Conservation (phyloP, 2,797 vertebrate genomes). For the Danio jaintianensis region DNA sequence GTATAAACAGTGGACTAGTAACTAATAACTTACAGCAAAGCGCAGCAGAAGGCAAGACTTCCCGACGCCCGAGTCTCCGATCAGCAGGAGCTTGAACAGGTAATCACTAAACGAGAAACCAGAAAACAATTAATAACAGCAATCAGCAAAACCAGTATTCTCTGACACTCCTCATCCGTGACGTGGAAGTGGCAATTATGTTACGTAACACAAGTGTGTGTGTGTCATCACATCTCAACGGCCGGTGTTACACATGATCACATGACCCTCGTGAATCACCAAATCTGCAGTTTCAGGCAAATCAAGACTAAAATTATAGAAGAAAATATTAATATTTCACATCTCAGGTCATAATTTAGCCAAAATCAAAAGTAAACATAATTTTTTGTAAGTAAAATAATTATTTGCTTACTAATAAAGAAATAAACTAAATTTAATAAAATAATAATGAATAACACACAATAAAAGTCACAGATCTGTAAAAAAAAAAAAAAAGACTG, state of each 20-base stretch:
- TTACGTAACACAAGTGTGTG: neutral
- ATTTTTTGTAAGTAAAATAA: too few species aligned
- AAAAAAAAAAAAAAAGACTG: too few species aligned
- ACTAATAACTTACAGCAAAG: constrained; percentile 92
- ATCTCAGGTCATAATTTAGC: too few species aligned
- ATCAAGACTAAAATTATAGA: too few species aligned
- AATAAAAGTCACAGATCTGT: too few species aligned
- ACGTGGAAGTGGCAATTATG: neutral
- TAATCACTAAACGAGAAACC: constrained; percentile 85
- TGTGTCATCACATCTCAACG: neutral
- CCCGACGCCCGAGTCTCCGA: constrained; percentile 96
- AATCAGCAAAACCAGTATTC: neutral
- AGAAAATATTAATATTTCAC: too few species aligned
- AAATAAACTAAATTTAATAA: too few species aligned
- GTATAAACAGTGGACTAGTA: neutral
- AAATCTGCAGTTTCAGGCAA: too few species aligned
- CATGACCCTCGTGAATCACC: neutral
- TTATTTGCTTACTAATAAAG: too few species aligned
- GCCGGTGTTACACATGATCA: neutral
- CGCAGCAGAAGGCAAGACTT: constrained; percentile 98
- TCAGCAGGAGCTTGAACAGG: constrained; percentile 99
- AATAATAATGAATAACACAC: too few species aligned
- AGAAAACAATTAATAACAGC: neutral
- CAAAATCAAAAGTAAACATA: too few species aligned
- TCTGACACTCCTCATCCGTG: neutral